Base-by-base conservation (phyloP, 2,888 invertebrate species). In the Pelosia muscerda region DNA sequence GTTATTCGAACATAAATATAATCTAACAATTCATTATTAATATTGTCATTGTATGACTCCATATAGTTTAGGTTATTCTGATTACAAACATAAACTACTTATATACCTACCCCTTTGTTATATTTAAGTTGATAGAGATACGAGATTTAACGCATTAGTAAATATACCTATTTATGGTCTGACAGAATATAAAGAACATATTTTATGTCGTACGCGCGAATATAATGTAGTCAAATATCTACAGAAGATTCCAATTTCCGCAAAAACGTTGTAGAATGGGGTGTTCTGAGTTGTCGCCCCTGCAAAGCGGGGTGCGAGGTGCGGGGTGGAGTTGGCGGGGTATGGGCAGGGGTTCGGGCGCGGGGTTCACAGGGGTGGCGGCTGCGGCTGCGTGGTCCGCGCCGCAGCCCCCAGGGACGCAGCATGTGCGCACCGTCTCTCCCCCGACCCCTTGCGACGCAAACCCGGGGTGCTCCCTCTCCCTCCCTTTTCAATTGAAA, bases 191-290 rank as follows among this genome's bases (percentile, higher is more conserved):
- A 42, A 19, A 2, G 19, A 19, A 9, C 8, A 49, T n/a, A 9
- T 49, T 49, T 49, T 8, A 68, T 67, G 71, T 70, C 60, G 60
- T 57, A n/a, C 53, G 22, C 71, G 77, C 69, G 77, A 77, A 79
- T 76, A 77, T 79, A 67, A 79, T 81, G 77, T 77, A 78, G 73
- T 81, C 78, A 77, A 86, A 88, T 85, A 85, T 86, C 81, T 82
- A 84, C 83, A 85, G 84, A 88, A 86, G 83, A 90, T 90, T 92
- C 87, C 83, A 91, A 94, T 93, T 93, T 93, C 91, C 91, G 92
- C 91, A 90, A 92, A 92, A 91, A 90, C 89, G 84, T 84, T 85
- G 84, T 86, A 84, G 86, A 81, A 85, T 88, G 87, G 91, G 91
- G 89, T 88, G 85, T 86, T 72, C 77, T 67, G 80, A 77, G 83